Conservation (phyloP, 2,797 vertebrate genomes). For the Hephaestus fuliginosus region DNA sequence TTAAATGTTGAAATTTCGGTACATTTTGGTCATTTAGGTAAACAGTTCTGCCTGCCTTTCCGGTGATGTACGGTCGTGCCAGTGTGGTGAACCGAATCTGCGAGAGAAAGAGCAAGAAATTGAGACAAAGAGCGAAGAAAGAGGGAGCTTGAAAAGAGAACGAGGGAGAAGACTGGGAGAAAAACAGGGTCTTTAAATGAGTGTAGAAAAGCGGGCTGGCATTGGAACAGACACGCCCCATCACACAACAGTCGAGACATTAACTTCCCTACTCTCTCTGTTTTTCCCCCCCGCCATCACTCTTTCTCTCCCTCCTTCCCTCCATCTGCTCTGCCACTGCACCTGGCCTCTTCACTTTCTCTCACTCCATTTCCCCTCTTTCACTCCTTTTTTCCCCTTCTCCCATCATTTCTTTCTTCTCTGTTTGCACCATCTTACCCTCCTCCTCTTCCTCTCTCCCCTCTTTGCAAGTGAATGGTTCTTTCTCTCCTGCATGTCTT, state of each 20-base stretch:
- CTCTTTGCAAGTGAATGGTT: conserved; percentile 57
- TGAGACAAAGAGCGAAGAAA: conserved; percentile 41
- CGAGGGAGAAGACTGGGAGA: conserved; percentile 8
- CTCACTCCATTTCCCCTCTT: conserved; percentile 73
- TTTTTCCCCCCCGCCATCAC: conserved; percentile 60
- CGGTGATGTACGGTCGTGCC: conserved; percentile 19
- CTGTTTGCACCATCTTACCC: conserved; percentile 24
- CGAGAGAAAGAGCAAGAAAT: conserved; percentile 33
- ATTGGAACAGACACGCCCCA: conserved; percentile 80
- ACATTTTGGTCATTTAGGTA: background rate
- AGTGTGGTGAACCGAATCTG: conserved; percentile 39
- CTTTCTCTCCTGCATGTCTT: conserved; percentile 52
- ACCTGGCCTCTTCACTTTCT: conserved; percentile 80
- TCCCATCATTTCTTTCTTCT: conserved; percentile 63
- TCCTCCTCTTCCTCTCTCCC: conserved; percentile 47
- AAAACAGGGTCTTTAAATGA: conserved; percentile 63
- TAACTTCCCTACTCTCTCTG: conserved; percentile 70
- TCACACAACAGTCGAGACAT: conserved; percentile 79
- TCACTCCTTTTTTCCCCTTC: conserved; percentile 43
- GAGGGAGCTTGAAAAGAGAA: conserved; percentile 43
- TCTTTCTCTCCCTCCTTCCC: conserved; percentile 67
- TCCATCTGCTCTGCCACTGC: conserved; percentile 77
- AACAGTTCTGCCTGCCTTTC: background rate
- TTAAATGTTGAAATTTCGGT: background rate
- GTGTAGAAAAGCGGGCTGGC: conserved; percentile 74